Percentiles rank a stretch among this genome's conserved stretches.
These are phyloP conservation scores for Chaetoderma sp. DNA, from an alignment of 2,888 invertebrate species.

Conservation along the genomic window DNA sequence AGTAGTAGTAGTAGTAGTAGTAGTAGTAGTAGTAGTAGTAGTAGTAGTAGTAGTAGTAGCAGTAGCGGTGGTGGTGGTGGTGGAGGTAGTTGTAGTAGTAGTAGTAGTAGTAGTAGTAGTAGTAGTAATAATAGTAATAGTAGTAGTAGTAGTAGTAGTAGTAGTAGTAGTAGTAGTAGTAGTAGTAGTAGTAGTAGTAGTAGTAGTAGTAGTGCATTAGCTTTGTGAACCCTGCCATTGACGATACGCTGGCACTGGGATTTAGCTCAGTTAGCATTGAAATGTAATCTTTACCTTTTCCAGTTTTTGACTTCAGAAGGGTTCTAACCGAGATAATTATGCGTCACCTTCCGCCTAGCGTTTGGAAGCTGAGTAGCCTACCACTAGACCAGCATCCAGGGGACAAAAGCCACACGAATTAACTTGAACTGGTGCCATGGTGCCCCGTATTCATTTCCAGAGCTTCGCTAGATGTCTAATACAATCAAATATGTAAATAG, in stretches of 20 bases:
- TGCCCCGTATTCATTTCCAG: too few relatives aligned
- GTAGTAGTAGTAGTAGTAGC: not conserved
- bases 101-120: not conserved
- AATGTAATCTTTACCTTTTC: too few relatives aligned
- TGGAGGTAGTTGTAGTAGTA: not conserved
- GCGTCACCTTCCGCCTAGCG: too few relatives aligned
- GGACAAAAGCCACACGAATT: too few relatives aligned
- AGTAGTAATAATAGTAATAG: not conserved
- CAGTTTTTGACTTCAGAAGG: too few relatives aligned
- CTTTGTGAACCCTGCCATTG: not conserved
- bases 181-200: not conserved
- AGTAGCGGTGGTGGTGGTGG: not conserved
- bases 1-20: not conserved
- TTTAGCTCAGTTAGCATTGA: not conserved
- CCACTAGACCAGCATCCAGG: too few relatives aligned
- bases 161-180: not conserved
- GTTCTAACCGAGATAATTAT: too few relatives aligned
- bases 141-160: not conserved
- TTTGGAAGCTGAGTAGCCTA: too few relatives aligned
- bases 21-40: not conserved
- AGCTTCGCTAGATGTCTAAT: too few relatives aligned
- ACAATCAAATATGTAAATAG: too few relatives aligned
- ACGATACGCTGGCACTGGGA: not conserved
- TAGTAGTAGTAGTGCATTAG: not conserved
- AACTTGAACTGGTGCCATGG: too few relatives aligned